phyloP scores from a whole-genome alignment of 2,888 invertebrate genomes.

The Bruchidius siliquastri region DNA sequence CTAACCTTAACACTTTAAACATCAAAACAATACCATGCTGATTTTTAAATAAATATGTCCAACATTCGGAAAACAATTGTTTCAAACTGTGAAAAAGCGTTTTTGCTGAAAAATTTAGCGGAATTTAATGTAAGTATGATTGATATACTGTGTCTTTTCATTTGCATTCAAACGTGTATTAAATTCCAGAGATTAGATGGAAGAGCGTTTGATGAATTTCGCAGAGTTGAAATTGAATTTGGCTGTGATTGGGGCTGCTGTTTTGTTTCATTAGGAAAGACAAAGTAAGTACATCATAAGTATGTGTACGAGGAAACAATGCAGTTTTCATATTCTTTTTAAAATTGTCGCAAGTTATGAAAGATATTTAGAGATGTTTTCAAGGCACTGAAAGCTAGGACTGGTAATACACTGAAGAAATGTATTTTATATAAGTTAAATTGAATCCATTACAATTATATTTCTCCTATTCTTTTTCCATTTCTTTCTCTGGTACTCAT shows the following conservation, averaged over 20 bases:
- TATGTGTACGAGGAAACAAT: too few species aligned
- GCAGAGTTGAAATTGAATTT: slow-evolving; percentile 67
- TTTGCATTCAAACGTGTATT: neutral
- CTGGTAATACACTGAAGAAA: too few species aligned
- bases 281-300: slow-evolving; percentile 53
- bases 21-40: neutral
- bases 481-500: too few species aligned
- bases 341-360: too few species aligned
- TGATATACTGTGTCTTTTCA: neutral
- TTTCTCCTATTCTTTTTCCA: too few species aligned
- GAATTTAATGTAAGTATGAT: slow-evolving; percentile 57
- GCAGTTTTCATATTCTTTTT: neutral
- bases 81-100: slow-evolving; percentile 68
- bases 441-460: too few species aligned
- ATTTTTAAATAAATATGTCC: slow-evolving; percentile 29
- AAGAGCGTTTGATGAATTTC: slow-evolving; percentile 67
- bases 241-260: slow-evolving; percentile 83
- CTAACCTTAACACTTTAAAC: neutral
- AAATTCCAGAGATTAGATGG: slow-evolving; percentile 67
- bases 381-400: too few species aligned
- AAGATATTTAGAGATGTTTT: too few species aligned
- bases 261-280: slow-evolving; percentile 72
- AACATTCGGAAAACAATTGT: slow-evolving; percentile 62
- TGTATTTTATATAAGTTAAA: too few species aligned
- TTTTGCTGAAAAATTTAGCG: slow-evolving; percentile 60